Evolutionary conservation across 2,797 vertebrate species (phyloP).

Genomic region (Takifugu rubripes): DNA sequence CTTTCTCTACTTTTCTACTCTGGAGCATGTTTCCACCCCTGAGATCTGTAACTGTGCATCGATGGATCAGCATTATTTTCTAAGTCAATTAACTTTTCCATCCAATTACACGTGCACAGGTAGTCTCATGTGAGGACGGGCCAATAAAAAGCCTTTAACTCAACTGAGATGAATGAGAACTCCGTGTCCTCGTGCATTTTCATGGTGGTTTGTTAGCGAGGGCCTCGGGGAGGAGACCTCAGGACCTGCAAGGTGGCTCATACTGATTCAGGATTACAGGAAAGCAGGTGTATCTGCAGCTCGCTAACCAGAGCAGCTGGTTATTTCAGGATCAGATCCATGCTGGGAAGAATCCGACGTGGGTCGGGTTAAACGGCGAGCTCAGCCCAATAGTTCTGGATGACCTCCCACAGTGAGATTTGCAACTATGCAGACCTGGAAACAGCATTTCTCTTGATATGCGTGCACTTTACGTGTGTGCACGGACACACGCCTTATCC

Average conservation of each 20-base stretch:
- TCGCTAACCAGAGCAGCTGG: slow-evolving; percentile 31
- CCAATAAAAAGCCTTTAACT: no score
- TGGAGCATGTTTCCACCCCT: no score
- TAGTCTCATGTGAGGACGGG: no score
- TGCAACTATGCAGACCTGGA: slow-evolving; percentile 5
- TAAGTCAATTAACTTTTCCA: no score
- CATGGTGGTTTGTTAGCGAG: slow-evolving; percentile 2
- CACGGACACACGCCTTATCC: slow-evolving; percentile 3
- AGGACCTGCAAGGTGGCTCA: slow-evolving; percentile 42
- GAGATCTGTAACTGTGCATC: no score
- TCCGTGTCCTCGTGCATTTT: slow-evolving; percentile 19
- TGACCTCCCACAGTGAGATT: slow-evolving; percentile 23
- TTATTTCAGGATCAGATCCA: slow-evolving; percentile 47
- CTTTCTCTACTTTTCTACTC: no score
- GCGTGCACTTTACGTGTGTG: not conserved
- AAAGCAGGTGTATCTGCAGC: slow-evolving; percentile 50
- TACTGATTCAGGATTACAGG: slow-evolving; percentile 49
- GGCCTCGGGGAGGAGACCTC: slow-evolving; percentile 36
- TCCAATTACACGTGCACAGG: no score
- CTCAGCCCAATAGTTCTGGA: slow-evolving; percentile 17
- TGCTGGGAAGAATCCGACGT: slow-evolving; percentile 59
- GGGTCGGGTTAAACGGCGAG: slow-evolving; percentile 29
- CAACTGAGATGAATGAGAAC: not conserved
- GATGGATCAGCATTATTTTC: no score
- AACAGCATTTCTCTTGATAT: slow-evolving; percentile 22